Evolutionary conservation across 1,140 invertebrate species (phyloP), one percentile per base, ranked within the genome.

Genomic region (Achatina immaculata): DNA sequence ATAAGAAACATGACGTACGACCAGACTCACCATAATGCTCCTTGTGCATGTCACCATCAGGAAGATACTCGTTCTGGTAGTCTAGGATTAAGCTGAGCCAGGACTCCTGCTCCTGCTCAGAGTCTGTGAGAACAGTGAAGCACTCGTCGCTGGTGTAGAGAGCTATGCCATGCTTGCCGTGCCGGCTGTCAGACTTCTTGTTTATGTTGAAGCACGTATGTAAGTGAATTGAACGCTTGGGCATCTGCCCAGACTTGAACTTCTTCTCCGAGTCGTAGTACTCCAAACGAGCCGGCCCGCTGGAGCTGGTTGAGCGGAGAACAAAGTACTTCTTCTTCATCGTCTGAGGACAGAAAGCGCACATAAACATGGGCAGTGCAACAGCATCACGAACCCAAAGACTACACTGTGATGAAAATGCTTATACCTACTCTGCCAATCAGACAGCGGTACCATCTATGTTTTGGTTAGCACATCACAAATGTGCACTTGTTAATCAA

Each of bases 191-290:
- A 3, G 84, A 80, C 80, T 95, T 95, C 55, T 93, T 92, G 83
- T 94, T 94, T 79, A 98, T 97, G 90, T 97, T 97, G 91, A 97
- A 97, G 90, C 96, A 98, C 68, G 94, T 95, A 89, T 95, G 95
- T 68, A 98, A 92, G 24, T 94, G 91, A 74, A 98, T 95, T 72
- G 93, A 93, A 65, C 91, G 93, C 89, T 97, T 96, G 7, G 96
- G 95, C 36, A 91, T 90, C 36, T 94, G 92, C 42, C 94, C 94
- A 62, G 92, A 92, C 75, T 94, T 93, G 90, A 94, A 98, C 90
- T 98, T 98, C 90, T 96, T 97, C 91, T 97, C 96, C 71, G 92
- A 95, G 88, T 98, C 96, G 91, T 97, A 97, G 91, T 98, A 98
- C 91, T 98, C 96, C 75, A 98, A 92, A 48, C 96, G 93, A 0